Conservation (phyloP, 2,797 vertebrate genomes). For the Anguilla obscura region DNA sequence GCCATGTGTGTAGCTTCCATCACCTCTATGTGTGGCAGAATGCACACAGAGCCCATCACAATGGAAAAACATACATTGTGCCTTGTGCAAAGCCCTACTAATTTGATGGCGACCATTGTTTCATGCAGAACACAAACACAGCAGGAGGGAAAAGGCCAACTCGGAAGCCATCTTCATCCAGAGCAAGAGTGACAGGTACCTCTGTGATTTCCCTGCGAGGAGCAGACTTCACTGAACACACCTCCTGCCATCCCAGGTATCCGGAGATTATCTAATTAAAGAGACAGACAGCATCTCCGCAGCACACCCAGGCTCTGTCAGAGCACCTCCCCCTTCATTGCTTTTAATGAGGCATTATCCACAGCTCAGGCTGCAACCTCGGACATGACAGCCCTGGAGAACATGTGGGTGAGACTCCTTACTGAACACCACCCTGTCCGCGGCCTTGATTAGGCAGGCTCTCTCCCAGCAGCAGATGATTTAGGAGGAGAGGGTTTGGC, state of each 20-base stretch:
- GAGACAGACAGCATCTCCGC: constrained; percentile 16
- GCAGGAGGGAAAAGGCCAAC: constrained; percentile 6
- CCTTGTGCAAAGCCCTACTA: not conserved
- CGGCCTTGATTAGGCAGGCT: constrained; percentile 28
- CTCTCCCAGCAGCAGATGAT: constrained; percentile 22
- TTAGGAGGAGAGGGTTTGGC: constrained; percentile 7
- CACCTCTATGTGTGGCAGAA: not conserved
- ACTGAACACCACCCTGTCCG: constrained; percentile 22
- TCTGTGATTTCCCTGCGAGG: constrained; percentile 2
- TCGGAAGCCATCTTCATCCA: constrained; percentile 14
- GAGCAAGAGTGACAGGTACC: constrained; percentile 18
- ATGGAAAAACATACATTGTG: not conserved
- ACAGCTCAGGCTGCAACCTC: constrained; percentile 27
- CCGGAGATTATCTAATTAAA: constrained; percentile 37
- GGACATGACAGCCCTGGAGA: constrained; percentile 29
- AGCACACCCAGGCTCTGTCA: constrained; percentile 32
- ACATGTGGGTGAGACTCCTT: constrained; percentile 31
- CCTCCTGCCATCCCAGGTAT: constrained; percentile 12
- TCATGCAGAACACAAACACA: constrained; percentile 7
- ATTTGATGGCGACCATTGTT: not conserved
- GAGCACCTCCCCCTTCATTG: constrained; percentile 31
- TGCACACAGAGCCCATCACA: not conserved
- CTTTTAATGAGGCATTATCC: constrained; percentile 37
- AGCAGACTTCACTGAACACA: constrained; percentile 18
- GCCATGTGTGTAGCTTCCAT: not conserved